phyloP scores from a whole-genome alignment of 2,113 vertebrate genomes.

The Pan paniscus region DNA sequence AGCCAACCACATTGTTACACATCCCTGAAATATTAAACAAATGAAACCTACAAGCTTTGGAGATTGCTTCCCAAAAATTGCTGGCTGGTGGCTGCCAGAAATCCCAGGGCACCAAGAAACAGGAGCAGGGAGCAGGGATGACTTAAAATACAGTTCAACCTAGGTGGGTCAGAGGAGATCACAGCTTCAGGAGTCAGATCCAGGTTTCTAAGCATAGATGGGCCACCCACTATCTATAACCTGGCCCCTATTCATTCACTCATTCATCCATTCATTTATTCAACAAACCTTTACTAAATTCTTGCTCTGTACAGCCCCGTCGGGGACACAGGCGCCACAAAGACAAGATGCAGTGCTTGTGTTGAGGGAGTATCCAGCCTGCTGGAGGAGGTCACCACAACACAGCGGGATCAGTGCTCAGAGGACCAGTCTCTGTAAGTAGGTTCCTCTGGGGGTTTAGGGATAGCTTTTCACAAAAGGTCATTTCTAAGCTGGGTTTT shows the following conservation, averaged over 20 bases:
- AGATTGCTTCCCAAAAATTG: not conserved
- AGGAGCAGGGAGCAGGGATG: not conserved
- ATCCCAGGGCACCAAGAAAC: not conserved
- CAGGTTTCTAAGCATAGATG: not conserved
- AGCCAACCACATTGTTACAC: not conserved
- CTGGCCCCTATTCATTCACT: not conserved
- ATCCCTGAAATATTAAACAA: conserved; percentile 39
- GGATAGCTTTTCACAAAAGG: not conserved
- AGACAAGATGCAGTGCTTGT: not conserved
- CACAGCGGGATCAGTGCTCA: not conserved
- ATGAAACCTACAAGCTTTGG: conserved; percentile 11
- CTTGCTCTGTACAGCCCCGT: not conserved
- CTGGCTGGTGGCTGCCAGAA: not conserved
- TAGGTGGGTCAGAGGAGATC: not conserved
- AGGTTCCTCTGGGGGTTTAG: not conserved
- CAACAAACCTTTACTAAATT: not conserved
- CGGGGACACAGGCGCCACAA: not conserved
- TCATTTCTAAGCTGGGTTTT: not conserved
- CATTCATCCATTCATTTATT: not conserved
- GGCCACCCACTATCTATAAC: not conserved
- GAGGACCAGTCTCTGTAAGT: not conserved
- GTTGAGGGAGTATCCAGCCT: not conserved
- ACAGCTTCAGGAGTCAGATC: not conserved
- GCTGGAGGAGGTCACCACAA: too few relatives aligned
- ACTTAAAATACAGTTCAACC: not conserved